A percentile compares a stretch with the other conserved stretches of the same genome.
phyloP scores from a whole-genome alignment of 30 jellyfish, hydroid and myxozoan species.

The Aurelia aurita region DNA sequence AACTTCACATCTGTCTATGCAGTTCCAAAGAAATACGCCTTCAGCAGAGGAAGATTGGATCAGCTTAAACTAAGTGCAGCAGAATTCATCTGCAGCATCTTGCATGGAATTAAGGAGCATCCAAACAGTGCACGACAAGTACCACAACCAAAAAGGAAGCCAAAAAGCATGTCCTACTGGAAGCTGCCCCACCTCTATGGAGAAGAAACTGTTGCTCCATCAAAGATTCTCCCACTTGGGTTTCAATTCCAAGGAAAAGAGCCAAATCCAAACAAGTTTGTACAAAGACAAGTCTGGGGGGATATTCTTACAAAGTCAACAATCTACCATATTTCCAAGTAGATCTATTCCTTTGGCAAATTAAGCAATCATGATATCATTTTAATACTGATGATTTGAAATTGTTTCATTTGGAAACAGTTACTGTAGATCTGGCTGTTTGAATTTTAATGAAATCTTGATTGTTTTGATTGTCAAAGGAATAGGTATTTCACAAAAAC shows the following conservation, averaged over 20 bases:
- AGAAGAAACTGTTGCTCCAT: slow-evolving; percentile 33
- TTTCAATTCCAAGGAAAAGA: slow-evolving; percentile 29
- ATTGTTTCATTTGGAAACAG: too few relatives aligned
- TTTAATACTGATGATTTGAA: too few relatives aligned
- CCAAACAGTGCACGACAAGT: slow-evolving; percentile 15
- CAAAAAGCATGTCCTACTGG: slow-evolving; percentile 18
- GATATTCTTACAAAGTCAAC: too few relatives aligned
- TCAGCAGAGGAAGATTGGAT: neutral
- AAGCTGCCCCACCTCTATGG: slow-evolving; percentile 35
- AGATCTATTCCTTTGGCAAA: too few relatives aligned
- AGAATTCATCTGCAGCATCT: slow-evolving; percentile 5
- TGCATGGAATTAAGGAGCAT: slow-evolving; percentile 5
- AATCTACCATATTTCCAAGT: too few relatives aligned
- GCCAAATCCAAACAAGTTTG: slow-evolving; percentile 31
- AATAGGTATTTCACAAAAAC: too few relatives aligned
- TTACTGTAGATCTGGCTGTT: too few relatives aligned
- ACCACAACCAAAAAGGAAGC: slow-evolving; percentile 20
- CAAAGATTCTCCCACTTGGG: slow-evolving; percentile 48
- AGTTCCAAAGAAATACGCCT: neutral
- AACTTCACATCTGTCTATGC: neutral
- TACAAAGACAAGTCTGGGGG: neutral
- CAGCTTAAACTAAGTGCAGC: slow-evolving; percentile 17
- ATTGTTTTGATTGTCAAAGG: too few relatives aligned
- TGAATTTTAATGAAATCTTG: too few relatives aligned
- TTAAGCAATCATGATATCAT: too few relatives aligned